phyloP scores from a whole-genome alignment of 2,888 invertebrate species.

The Mesorhabditis spiculigera region DNA sequence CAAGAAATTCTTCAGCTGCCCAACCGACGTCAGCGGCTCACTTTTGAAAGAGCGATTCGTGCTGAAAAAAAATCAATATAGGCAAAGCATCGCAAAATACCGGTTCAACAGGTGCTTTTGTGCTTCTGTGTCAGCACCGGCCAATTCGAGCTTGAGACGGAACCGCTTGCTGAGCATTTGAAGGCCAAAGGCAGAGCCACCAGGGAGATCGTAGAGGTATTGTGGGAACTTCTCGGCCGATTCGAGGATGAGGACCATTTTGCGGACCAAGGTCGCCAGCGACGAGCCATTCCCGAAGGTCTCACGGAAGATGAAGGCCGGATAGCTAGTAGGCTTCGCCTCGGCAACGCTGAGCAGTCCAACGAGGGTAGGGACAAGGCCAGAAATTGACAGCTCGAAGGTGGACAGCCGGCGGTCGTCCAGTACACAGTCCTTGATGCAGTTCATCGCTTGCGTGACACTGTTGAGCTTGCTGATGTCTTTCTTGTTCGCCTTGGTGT shows the following conservation, averaged over 20 bases:
- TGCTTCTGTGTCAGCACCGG: conserved; percentile 57
- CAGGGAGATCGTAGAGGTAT: conserved; percentile 68
- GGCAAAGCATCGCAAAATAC: conserved; percentile 13
- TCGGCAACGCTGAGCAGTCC: conserved; percentile 58
- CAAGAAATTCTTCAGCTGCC: conserved; percentile 84
- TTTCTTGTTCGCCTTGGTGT: background rate
- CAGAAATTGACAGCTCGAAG: conserved; percentile 92
- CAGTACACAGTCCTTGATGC: conserved; percentile 37
- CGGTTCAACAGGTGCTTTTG: conserved; percentile 25
- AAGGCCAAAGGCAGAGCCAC: conserved; percentile 55
- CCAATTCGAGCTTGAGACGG: conserved; percentile 83
- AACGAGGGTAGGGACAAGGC: conserved; percentile 83
- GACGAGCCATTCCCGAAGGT: conserved; percentile 45
- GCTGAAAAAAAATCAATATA: conserved; percentile 67
- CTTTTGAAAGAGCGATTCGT: conserved; percentile 81
- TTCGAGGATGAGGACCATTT: conserved; percentile 88
- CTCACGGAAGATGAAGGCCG: conserved; percentile 35
- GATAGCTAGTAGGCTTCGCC: conserved; percentile 19
- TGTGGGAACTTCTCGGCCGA: conserved; percentile 88
- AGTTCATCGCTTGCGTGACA: conserved; percentile 25
- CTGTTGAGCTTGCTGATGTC: background rate
- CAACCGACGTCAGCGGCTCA: conserved; percentile 90
- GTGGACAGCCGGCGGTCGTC: conserved; percentile 71
- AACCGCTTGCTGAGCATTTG: conserved; percentile 85
- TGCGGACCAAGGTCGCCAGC: conserved; percentile 73